A percentile compares a stretch with the other conserved stretches of the same genome.
These are phyloP conservation scores for Aplocera efformata DNA, from an alignment of 2,888 invertebrate species.

Conservation along the genomic window DNA sequence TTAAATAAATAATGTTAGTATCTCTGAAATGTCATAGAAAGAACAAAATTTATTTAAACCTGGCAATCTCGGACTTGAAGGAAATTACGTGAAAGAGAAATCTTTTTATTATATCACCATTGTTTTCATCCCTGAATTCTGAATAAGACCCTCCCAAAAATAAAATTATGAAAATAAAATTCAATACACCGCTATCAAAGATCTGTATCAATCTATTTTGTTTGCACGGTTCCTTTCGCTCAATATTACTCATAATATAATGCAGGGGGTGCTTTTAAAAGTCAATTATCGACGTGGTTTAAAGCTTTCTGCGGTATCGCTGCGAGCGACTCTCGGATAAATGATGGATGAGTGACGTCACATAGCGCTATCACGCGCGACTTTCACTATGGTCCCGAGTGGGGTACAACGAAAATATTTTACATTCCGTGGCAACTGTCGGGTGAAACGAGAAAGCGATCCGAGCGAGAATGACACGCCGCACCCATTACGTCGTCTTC, in stretches of 20 bases:
- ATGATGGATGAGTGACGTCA: constrained; percentile 71
- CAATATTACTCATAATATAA: no score
- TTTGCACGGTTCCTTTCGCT: constrained; percentile 56
- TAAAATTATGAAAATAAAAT: constrained; percentile 45
- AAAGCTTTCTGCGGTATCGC: constrained; percentile 71
- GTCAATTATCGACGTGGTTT: constrained; percentile 67
- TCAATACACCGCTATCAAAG: constrained; percentile 58
- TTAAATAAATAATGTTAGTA: no score
- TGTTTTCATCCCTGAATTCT: background rate
- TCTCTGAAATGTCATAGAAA: no score
- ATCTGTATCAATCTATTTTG: constrained; percentile 71
- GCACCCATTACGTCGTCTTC: constrained; percentile 20
- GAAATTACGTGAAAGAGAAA: no score
- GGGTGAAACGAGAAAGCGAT: constrained; percentile 41
- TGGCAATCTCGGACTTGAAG: no score
- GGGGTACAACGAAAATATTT: constrained; percentile 59
- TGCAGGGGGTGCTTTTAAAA: constrained; percentile 60
- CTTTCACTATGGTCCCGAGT: constrained; percentile 49
- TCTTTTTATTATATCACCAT: no score
- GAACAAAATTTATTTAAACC: no score
- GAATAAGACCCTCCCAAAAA: constrained; percentile 15
- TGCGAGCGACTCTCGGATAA: constrained; percentile 63
- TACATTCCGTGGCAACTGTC: constrained; percentile 44
- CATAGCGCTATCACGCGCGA: constrained; percentile 56
- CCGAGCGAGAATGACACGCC: constrained; percentile 31